These are phyloP conservation scores for Drosophila chauvacae DNA, from an alignment of 1,140 invertebrate genomes.

Conservation along the genomic window DNA sequence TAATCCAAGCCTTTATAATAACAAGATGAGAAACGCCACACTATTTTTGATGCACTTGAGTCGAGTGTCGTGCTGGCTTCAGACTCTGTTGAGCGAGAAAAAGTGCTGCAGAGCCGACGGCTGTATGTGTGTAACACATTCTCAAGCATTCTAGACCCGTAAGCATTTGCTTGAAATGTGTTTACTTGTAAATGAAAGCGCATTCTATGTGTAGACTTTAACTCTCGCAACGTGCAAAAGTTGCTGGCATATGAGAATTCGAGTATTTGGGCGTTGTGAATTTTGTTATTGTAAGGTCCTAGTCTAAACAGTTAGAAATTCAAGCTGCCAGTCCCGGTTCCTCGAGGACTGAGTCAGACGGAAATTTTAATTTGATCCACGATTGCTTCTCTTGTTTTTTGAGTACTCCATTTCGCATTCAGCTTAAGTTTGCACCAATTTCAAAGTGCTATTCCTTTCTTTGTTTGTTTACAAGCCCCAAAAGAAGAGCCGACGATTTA, in stretches of 20 bases:
- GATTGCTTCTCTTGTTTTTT: constrained; percentile 71
- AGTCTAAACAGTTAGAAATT: background rate
- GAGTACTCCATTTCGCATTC: constrained; percentile 35
- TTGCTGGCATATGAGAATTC: background rate
- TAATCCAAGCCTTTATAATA: constrained; percentile 3
- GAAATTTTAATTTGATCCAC: constrained; percentile 29
- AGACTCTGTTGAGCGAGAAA: background rate
- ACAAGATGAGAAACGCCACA: background rate
- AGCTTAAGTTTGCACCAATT: constrained; percentile 25
- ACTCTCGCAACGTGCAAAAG: background rate
- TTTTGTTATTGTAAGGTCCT: constrained; percentile 4
- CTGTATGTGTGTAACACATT: background rate
- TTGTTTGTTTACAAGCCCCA: constrained; percentile 16
- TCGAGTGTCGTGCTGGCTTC: background rate
- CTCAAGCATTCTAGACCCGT: background rate
- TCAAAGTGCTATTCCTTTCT: constrained; percentile 22
- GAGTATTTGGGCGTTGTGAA: background rate
- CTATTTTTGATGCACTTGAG: background rate
- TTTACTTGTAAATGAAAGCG: background rate
- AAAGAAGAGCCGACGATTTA: constrained; percentile 55
- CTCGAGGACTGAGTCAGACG: constrained; percentile 15
- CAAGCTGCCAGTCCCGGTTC: constrained; percentile 1
- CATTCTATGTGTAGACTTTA: background rate
- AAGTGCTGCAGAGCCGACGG: background rate
- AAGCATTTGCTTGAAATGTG: background rate